Evolutionary conservation across 2,888 invertebrate genomes (phyloP).

Genomic region (Cheilosia urbana): DNA sequence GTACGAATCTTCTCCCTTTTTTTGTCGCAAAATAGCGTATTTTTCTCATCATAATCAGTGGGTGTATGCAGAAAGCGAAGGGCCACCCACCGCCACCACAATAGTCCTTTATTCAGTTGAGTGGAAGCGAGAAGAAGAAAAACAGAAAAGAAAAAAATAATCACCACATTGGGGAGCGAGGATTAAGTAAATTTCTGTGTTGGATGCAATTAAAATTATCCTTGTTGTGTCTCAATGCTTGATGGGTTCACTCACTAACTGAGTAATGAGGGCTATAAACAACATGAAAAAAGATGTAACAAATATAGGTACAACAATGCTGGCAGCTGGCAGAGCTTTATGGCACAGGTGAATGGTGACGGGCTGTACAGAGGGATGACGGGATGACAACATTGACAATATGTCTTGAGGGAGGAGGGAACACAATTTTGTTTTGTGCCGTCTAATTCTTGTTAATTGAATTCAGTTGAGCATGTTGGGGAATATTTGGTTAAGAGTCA

Average conservation of each 20-base stretch:
- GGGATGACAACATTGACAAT: conserved; percentile 25
- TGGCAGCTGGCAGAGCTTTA: conserved; percentile 25
- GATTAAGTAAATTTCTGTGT: conserved; percentile 76
- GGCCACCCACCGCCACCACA: conserved; percentile 27
- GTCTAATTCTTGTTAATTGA: conserved; percentile 67
- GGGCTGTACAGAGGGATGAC: neutral
- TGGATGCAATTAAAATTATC: conserved; percentile 75
- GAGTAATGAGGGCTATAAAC: conserved; percentile 66
- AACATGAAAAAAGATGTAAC: conserved; percentile 56
- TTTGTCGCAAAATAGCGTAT: conserved; percentile 13
- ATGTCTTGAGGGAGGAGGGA: conserved; percentile 17
- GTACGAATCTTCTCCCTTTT: conserved; percentile 11
- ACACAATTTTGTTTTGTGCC: neutral
- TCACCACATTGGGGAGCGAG: conserved; percentile 52
- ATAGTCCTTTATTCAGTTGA: conserved; percentile 70
- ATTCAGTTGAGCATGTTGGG: conserved; percentile 67
- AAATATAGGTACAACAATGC: conserved; percentile 17
- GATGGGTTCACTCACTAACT: conserved; percentile 64
- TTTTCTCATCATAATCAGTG: conserved; percentile 51
- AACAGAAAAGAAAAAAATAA: conserved; percentile 26
- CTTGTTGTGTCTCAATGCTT: conserved; percentile 73
- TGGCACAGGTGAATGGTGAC: conserved; percentile 69
- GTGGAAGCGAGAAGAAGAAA: conserved; percentile 31
- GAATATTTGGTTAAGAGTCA: conserved; percentile 72
- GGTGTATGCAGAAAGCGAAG: conserved; percentile 24